These are phyloP conservation scores for Phalloptychus januarius DNA, from an alignment of 2,797 vertebrate genomes.

Conservation along the genomic window DNA sequence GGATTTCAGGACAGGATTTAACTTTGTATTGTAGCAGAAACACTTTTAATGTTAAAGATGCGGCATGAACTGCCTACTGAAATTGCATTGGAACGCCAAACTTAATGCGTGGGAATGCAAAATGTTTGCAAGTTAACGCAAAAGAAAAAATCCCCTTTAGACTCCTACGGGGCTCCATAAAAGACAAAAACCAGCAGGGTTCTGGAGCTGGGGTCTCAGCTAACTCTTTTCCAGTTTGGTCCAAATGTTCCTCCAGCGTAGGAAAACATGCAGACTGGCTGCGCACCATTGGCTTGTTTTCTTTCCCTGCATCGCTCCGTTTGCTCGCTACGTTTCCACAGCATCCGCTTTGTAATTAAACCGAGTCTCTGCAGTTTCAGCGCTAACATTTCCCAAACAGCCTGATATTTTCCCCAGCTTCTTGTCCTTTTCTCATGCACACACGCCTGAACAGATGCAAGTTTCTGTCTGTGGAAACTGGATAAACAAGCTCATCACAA, in stretches of 20 bases:
- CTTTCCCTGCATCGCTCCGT: slow-evolving; percentile 22
- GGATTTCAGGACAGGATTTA: too few species aligned
- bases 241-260: slow-evolving; percentile 41
- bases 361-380: slow-evolving; percentile 30
- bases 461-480: slow-evolving; percentile 41
- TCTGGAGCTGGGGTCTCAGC: slow-evolving; percentile 57
- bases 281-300: slow-evolving; percentile 61
- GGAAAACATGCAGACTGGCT: slow-evolving; percentile 58
- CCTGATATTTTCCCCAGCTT: slow-evolving; percentile 12
- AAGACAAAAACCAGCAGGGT: slow-evolving; percentile 34
- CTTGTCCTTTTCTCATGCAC: slow-evolving; percentile 10
- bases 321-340: slow-evolving; percentile 33
- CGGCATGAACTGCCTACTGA: too few species aligned
- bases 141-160: not conserved
- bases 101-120: too few species aligned
- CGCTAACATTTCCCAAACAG: slow-evolving; percentile 4
- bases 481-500: slow-evolving; percentile 44
- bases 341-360: slow-evolving; percentile 32
- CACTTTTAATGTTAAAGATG: too few species aligned
- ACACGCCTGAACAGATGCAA: slow-evolving; percentile 18
- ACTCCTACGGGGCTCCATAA: not conserved
- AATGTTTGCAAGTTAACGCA: not conserved
- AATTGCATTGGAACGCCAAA: too few species aligned
- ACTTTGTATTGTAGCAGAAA: too few species aligned
- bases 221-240: slow-evolving; percentile 27